phyloP scores from a whole-genome alignment of 2,113 vertebrate species.

The Chinchilla lanigera region DNA sequence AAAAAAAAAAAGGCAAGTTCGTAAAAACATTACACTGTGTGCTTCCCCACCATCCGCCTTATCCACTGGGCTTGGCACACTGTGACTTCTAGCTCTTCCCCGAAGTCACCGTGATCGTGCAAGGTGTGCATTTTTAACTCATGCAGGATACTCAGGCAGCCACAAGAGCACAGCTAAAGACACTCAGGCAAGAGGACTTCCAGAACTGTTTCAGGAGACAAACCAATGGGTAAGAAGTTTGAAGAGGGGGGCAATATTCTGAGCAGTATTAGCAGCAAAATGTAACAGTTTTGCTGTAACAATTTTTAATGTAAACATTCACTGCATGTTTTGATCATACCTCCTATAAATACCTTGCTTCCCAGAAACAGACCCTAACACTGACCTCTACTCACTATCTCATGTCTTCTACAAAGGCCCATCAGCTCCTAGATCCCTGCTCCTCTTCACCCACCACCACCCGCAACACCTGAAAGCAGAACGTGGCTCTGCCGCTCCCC shows the following conservation, averaged over 20 bases:
- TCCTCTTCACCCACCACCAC: neutral
- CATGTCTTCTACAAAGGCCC: neutral
- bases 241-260: neutral
- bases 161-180: neutral
- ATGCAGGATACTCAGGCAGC: neutral
- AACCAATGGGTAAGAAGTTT: neutral
- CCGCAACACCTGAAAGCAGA: conserved; percentile 22
- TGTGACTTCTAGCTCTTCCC: neutral
- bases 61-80: neutral
- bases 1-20: neutral
- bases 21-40: neutral
- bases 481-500: neutral
- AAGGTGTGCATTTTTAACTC: neutral
- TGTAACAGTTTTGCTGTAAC: neutral
- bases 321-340: neutral
- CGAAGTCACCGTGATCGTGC: neutral
- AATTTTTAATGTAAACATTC: neutral
- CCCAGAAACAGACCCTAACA: neutral
- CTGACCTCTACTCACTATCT: neutral
- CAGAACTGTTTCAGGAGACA: neutral
- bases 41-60: neutral
- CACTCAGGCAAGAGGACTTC: neutral
- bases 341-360: neutral
- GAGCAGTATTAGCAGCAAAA: neutral
- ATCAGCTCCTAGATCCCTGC: neutral